These are phyloP conservation scores for Lapara coniferarum DNA, from an alignment of 2,888 invertebrate species.

Conservation along the genomic window DNA sequence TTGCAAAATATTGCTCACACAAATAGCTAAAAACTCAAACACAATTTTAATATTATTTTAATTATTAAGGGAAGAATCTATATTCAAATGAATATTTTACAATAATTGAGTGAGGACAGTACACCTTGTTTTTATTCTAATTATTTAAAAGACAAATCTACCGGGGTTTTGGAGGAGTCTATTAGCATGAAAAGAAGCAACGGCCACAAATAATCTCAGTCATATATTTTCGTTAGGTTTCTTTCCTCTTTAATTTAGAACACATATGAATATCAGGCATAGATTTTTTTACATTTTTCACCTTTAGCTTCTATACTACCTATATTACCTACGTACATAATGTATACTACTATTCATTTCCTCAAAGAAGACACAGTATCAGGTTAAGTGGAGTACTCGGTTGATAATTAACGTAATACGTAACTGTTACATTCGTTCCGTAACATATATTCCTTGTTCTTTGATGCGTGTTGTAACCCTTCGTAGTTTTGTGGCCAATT, in stretches of 20 bases:
- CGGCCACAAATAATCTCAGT: too few relatives aligned
- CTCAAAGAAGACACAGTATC: constrained; percentile 32
- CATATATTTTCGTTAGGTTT: too few relatives aligned
- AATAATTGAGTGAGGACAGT: too few relatives aligned
- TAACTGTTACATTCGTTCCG: constrained; percentile 77
- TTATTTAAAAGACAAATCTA: too few relatives aligned
- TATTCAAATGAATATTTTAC: background rate
- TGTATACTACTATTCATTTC: background rate
- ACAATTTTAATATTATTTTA: background rate
- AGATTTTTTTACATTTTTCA: too few relatives aligned
- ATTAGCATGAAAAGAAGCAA: too few relatives aligned
- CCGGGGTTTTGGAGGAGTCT: too few relatives aligned
- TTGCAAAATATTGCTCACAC: too few relatives aligned
- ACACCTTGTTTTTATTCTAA: too few relatives aligned
- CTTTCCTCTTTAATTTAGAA: too few relatives aligned
- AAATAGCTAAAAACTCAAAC: background rate
- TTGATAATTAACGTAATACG: constrained; percentile 50
- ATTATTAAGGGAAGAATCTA: background rate
- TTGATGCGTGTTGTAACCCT: constrained; percentile 49
- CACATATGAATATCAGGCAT: too few relatives aligned
- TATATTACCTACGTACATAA: background rate
- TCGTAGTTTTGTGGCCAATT: constrained; percentile 34
- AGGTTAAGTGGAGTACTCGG: constrained; percentile 41
- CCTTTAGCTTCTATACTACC: too few relatives aligned
- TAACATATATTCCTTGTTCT: constrained; percentile 67